phyloP scores from a whole-genome alignment of 2,797 vertebrate genomes.

The Phalanger gymnotis region DNA sequence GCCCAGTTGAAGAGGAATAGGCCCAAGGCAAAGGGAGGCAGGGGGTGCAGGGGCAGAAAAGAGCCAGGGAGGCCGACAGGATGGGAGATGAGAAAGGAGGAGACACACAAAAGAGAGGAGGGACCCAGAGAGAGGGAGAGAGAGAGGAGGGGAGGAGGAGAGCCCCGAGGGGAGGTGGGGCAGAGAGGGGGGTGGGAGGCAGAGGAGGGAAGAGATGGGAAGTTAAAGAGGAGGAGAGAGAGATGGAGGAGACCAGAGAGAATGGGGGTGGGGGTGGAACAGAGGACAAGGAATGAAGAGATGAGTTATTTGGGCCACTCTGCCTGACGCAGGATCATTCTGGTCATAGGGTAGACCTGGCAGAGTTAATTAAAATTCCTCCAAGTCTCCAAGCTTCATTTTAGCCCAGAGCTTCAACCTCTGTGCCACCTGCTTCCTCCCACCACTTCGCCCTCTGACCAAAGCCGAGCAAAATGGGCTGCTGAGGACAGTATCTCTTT shows the following conservation, averaged over 20 bases:
- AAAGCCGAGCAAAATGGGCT: neutral
- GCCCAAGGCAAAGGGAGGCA: neutral
- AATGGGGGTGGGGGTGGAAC: neutral
- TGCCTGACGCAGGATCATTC: neutral
- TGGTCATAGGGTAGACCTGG: neutral
- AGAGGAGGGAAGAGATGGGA: neutral
- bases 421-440: neutral
- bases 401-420: neutral
- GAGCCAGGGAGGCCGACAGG: neutral
- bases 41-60: no score
- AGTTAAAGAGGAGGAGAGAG: neutral
- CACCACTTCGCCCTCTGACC: neutral
- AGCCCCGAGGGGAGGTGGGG: no score
- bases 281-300: neutral
- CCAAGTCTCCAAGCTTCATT: neutral
- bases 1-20: neutral
- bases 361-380: neutral
- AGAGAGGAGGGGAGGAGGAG: neutral
- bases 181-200: no score
- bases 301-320: neutral
- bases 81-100: neutral
- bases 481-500: fast-evolving
- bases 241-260: neutral
- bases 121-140: neutral
- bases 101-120: neutral